phyloP scores from a whole-genome alignment of 1,140 invertebrate species.

The Diabrotica virgifera region DNA sequence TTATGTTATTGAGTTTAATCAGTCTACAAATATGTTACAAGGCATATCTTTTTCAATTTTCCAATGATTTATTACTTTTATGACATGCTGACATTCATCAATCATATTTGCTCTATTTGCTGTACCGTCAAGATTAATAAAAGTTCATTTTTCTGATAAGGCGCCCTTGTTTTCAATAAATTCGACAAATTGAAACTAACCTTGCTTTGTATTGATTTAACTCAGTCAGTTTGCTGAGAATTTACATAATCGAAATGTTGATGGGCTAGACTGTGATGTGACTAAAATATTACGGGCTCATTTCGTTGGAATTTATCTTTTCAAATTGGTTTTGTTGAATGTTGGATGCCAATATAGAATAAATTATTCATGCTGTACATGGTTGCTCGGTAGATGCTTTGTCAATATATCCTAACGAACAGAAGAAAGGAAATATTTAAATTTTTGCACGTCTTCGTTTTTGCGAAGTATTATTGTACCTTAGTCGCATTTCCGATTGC shows the following conservation, averaged over 20 bases:
- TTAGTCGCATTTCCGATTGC: too few relatives aligned
- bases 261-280: not conserved
- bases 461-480: too few relatives aligned
- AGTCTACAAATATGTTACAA: not conserved
- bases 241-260: not conserved
- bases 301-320: not conserved
- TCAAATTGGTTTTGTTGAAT: conserved; percentile 1
- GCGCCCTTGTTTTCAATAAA: not conserved
- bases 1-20: too few relatives aligned
- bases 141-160: not conserved
- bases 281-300: not conserved
- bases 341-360: not conserved
- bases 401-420: not conserved
- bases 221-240: not conserved
- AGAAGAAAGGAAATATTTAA: too few relatives aligned
- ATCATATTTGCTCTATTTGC: conserved; percentile 2
- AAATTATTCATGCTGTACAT: conserved; percentile 1
- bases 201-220: not conserved
- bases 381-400: not conserved
- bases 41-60: conserved; percentile 1
- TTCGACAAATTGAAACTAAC: not conserved
- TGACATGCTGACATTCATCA: not conserved
- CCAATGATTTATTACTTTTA: conserved; percentile 3
- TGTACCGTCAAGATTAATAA: not conserved
- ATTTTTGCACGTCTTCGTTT: too few relatives aligned